Percentiles rank a stretch among this genome's conserved stretches.
Evolutionary conservation across 2,888 invertebrate genomes (phyloP).

Genomic region (Metopia argyrocephala): DNA sequence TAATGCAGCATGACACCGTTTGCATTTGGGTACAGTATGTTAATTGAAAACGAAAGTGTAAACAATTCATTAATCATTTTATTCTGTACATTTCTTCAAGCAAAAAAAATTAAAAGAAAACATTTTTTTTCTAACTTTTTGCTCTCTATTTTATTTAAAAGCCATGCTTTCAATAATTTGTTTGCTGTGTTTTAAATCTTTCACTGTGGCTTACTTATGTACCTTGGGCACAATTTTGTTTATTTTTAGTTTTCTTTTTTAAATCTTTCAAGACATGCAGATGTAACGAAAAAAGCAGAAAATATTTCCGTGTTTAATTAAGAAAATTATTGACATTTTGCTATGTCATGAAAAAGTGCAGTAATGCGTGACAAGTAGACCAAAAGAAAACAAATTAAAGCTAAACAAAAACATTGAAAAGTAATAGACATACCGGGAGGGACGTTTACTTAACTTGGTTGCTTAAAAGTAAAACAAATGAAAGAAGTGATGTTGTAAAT

Average conservation of each 20-base stretch:
- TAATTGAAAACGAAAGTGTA: conserved; percentile 66
- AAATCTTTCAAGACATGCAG: conserved; percentile 28
- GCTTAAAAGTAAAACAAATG: not conserved
- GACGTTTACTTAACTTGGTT: not conserved
- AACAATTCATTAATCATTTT: conserved; percentile 56
- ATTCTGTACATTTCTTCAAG: too few relatives aligned
- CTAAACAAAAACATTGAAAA: conserved; percentile 1
- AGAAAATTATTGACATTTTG: conserved; percentile 63
- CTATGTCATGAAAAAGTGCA: conserved; percentile 60
- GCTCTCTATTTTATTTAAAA: not conserved
- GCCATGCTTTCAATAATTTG: not conserved
- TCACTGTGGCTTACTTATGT: not conserved
- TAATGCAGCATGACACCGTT: conserved; percentile 48
- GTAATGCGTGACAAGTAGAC: conserved; percentile 61
- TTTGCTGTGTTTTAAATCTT: not conserved
- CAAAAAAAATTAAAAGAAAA: too few relatives aligned
- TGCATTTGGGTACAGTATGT: conserved; percentile 25
- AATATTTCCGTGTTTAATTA: conserved; percentile 62
- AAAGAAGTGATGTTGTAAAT: conserved; percentile 24
- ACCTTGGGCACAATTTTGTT: not conserved
- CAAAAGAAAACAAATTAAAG: too few relatives aligned
- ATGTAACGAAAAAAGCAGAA: conserved; percentile 3
- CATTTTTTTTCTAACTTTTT: conserved; percentile 4
- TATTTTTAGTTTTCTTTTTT: conserved; percentile 11
- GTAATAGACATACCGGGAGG: conserved; percentile 3